Percentiles rank a stretch among this genome's conserved stretches.
Evolutionary conservation across 2,797 vertebrate genomes (phyloP).

Genomic region (Phoxinus dragarum): DNA sequence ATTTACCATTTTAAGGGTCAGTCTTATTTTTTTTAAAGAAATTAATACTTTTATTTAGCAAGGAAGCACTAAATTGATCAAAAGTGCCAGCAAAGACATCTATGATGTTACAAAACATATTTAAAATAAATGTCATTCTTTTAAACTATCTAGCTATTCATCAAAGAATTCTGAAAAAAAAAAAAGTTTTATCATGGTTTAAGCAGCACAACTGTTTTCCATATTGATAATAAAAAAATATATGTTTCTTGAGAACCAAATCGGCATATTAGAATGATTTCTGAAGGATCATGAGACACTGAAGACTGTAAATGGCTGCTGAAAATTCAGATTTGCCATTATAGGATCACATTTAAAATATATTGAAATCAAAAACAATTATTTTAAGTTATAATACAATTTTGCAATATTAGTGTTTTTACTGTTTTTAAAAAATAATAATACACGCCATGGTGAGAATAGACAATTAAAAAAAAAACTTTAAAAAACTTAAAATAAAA

Average conservation of each 20-base stretch:
- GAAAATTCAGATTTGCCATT: background rate
- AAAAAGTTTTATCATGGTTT: background rate
- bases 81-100: background rate
- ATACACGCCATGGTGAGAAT: background rate
- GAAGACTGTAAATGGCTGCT: background rate
- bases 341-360: background rate
- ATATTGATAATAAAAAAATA: background rate
- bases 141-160: too few species aligned
- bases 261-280: background rate
- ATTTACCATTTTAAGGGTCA: too few species aligned
- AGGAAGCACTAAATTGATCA: background rate
- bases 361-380: background rate
- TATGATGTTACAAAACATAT: too few species aligned
- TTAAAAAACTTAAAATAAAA: background rate
- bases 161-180: too few species aligned
- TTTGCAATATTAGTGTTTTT: background rate
- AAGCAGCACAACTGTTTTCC: background rate
- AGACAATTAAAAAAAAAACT: background rate
- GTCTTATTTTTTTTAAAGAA: too few species aligned
- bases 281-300: background rate
- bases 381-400: background rate
- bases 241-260: background rate
- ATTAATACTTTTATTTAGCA: too few species aligned
- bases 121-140: too few species aligned
- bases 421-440: background rate